Evolutionary conservation across 2,888 invertebrate genomes (phyloP).

Genomic region (Pteria penguin): DNA sequence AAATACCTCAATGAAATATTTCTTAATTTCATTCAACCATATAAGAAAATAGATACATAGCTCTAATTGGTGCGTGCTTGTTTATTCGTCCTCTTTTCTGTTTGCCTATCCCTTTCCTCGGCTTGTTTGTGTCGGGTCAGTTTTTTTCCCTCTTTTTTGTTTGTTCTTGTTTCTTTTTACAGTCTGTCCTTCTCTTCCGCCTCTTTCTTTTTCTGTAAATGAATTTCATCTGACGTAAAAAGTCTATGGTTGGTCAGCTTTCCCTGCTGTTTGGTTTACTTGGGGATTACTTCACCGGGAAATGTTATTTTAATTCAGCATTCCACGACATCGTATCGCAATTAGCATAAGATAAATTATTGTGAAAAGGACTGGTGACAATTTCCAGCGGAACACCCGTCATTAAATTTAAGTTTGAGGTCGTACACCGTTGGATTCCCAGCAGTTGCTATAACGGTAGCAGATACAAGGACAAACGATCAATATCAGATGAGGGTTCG

Average conservation of each 20-base stretch:
- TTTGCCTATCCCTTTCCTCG: no score
- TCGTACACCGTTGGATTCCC: neutral
- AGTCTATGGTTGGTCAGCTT: conserved; percentile 6
- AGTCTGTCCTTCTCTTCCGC: neutral
- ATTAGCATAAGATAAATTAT: neutral
- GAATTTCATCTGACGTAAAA: conserved; percentile 6
- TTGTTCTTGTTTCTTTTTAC: no score
- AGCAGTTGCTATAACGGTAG: neutral
- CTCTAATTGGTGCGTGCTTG: no score
- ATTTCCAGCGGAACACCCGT: neutral
- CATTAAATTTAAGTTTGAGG: neutral
- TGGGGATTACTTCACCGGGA: neutral
- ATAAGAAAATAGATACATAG: no score
- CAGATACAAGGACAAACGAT: neutral
- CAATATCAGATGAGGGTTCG: no score
- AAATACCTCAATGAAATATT: no score
- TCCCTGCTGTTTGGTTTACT: conserved; percentile 1
- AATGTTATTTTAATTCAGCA: neutral
- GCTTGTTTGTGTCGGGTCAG: no score
- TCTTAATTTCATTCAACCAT: no score
- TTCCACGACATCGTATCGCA: conserved; percentile 13
- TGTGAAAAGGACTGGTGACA: neutral
- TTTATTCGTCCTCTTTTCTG: no score
- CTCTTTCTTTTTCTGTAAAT: neutral
- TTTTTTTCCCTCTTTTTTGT: conserved; percentile 1